Base-by-base conservation (phyloP, 2,113 vertebrate genomes). In the Solenodon paradoxus region DNA sequence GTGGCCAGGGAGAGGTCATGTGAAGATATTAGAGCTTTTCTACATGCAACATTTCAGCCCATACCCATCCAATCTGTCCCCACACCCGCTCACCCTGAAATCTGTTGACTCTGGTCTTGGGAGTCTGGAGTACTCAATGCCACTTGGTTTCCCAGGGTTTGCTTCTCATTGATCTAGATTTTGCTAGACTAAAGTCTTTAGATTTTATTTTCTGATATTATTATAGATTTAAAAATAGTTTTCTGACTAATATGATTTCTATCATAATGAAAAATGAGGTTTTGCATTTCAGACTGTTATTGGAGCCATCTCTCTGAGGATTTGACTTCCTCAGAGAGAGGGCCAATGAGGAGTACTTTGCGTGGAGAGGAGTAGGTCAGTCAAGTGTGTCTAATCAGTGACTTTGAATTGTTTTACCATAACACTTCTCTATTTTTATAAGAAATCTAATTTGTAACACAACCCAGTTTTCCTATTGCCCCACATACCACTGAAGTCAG, bases 61-160 rank as follows among this genome's bases (percentile, higher is more conserved):
- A 12, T 28, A 38, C 16, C 47, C 3, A 1, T 32, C 35, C n/a
- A 30, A 45, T 28, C 28, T 38, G 10, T 32, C 13, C 49, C 17
- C 42, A 2, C 1, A 1, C 2, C 6, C 49, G 19, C 35, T 17
- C 32, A 8, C 38, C 47, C 45, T 45, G 3, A 11, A 1, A 12
- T 40, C 35, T 17, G 0, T 7, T 24, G 40, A 47, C 9, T 4
- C 22, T 9, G 61, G 32, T 11, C 1, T 35, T 22, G 3, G 13
- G 32, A 8, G 32, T 61, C 55, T 42, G 4, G 5, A 69, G 53
- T 4, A 2, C 22, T 47, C 17, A 15, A 0, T 7, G 0, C 7
- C 1, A 9, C 15, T 9, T 4, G 35, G 7, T 17, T 45, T 32
- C 4, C 45, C 13, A 2, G 11, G 11, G n/a, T 16, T 49, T 10